Evolutionary conservation across 2,888 invertebrate species (phyloP).

Genomic region (Zaprionus lineosus): DNA sequence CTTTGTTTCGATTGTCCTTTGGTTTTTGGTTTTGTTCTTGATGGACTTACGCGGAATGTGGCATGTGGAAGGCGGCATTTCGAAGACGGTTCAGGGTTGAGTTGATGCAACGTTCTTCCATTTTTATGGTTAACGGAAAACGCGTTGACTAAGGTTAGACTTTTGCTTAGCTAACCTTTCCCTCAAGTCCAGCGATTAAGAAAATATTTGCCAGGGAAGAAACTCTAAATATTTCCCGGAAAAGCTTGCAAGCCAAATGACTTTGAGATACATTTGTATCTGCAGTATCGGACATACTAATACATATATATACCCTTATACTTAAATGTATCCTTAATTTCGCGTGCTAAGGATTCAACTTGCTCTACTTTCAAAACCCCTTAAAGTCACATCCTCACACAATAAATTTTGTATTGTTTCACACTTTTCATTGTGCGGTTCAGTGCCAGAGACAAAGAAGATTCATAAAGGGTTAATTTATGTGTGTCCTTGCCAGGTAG

Average conservation of each 20-base stretch:
- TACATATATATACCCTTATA: no score
- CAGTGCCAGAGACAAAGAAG: slow-evolving; percentile 42
- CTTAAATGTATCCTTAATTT: no score
- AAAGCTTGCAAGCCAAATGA: not conserved
- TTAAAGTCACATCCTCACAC: not conserved
- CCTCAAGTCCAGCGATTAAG: slow-evolving; percentile 4
- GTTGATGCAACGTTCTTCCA: slow-evolving; percentile 26
- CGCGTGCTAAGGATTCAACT: no score
- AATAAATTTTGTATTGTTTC: slow-evolving; percentile 18
- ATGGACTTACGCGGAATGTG: slow-evolving; percentile 42
- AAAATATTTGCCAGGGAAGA: slow-evolving; percentile 20
- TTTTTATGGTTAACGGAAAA: slow-evolving; percentile 26
- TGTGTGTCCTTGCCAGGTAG: slow-evolving; percentile 38
- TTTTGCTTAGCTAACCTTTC: slow-evolving; percentile 18
- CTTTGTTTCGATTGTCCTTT: slow-evolving; percentile 68
- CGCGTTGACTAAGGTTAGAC: slow-evolving; percentile 10
- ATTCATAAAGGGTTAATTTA: slow-evolving; percentile 63
- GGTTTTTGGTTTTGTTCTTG: slow-evolving; percentile 56
- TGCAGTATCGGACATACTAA: no score
- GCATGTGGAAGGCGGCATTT: no score
- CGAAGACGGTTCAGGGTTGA: not conserved
- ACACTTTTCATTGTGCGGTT: slow-evolving; percentile 33
- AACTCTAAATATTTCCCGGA: slow-evolving; percentile 18
- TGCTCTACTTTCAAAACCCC: not conserved
- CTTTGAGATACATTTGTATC: no score